Base-by-base conservation (phyloP, 2,113 vertebrate species). In the Coryphaenoides rupestris region DNA sequence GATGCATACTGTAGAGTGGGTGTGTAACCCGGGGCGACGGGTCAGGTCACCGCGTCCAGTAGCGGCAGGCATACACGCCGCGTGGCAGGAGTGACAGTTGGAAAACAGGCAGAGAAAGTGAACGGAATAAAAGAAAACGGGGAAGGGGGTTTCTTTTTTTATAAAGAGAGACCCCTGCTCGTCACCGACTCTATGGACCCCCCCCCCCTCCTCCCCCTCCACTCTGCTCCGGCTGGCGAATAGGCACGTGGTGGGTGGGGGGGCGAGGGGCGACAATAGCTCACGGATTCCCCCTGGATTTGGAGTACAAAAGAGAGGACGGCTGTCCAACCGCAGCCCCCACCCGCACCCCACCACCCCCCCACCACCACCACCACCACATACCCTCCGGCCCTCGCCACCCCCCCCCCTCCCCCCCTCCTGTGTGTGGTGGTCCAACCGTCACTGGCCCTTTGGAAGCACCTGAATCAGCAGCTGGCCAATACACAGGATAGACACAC, bases 261-360 rank as follows among this genome's bases (percentile, higher is more conserved):
- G 33, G 33, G 33, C 33, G 33, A 40, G 56, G 73, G 76, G 65
- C 71, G 70, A 86, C 85, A 85, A 87, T 81, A 77, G 81, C 74
- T 56, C 53, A 77, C 77, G 81, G 80, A 87, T 87, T 86, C 77
- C 78, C 76, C 54, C 70, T n/a, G 82, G 83, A 86, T 87, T 87
- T 87, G 75, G 63, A 83, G 70, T 75, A 86, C 83, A 40, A 87
- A 87, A 84, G 78, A 66, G 71, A 79, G 77, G 84, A 84, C 86
- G 80, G 80, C 60, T 49, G 67, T 87, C 84, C 77, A 84, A 75
- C 73, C 79, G 70, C 57, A 76, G 71, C 77, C 85, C 81, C 75
- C 74, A 49, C 67, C 16, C 23, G 68, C 1, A 15, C 55, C 12
- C 54, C 54, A 21, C 54, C 19, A 19, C 12, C 54, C 13, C 21